Base-by-base conservation (phyloP, 2,113 vertebrate genomes). In the Prunella himalayana region DNA sequence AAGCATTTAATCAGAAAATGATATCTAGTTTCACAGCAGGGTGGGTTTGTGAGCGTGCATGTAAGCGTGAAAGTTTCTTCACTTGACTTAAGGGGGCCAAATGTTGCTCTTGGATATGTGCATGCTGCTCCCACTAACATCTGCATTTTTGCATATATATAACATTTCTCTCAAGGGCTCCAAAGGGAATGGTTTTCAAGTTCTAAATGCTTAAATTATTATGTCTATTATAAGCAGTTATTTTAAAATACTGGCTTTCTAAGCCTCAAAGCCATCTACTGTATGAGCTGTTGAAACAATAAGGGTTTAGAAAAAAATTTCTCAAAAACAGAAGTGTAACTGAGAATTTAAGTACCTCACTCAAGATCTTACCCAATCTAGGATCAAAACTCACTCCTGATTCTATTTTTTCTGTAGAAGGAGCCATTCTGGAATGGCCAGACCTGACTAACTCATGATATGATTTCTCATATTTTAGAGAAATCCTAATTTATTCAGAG, bases 1-100 rank as follows among this genome's bases (percentile, higher is more conserved):
- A 92, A 95, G 65, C 80, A 79, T 90, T 94, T 95, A 92, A 93
- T 92, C 94, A 79, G 93, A 92, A 93, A 93, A 92, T 30, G 24
- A 75, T 85, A 86, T 54, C 51, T 68, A 66, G 82, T 93, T 89
- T 95, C 93, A 88, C 87, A 94, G 82, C 87, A 90, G 61, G 42
- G 42, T 88, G 39, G 64, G 47, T 50, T 93, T 88, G 76, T 88
- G 50, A 91, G 47, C 35, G 59, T 75, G 69, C 61, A 68, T 84
- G 73, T 64, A 87, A 87, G 82, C 6, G 0, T 73, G 68, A 94
- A 94, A 92, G 39, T 54, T 88, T 94, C 80, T 80, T 88, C 41
- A 60, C 90, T 83, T 93, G 76, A 64, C 68, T 93, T 94, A 78
- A 90, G 68, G 56, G 64, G 56, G 39, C 30, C 76, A 93, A 96